phyloP scores from a whole-genome alignment of 1,140 invertebrate genomes.

The Neodiprion fabricii region DNA sequence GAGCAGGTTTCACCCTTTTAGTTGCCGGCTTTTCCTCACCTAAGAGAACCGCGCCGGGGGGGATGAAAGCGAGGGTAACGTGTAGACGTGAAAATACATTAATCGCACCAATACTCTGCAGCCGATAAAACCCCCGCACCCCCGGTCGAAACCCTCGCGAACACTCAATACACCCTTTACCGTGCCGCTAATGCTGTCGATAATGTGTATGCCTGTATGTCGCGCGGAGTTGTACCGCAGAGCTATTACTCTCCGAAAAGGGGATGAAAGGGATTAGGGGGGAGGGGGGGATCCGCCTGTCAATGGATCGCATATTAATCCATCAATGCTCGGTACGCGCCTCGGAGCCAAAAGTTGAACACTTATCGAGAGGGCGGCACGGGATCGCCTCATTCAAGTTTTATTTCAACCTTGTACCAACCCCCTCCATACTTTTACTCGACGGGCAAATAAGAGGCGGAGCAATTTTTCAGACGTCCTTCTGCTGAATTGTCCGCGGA shows the following conservation, averaged over 20 bases:
- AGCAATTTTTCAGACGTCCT: background rate
- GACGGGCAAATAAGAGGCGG: background rate
- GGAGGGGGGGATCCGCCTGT: background rate
- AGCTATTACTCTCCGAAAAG: background rate
- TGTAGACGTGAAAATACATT: conserved; percentile 5
- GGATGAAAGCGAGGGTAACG: conserved; percentile 6
- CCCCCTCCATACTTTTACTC: background rate
- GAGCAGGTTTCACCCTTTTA: conserved; percentile 11
- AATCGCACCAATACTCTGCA: conserved; percentile 17
- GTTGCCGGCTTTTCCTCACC: background rate
- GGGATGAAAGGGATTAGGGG: background rate
- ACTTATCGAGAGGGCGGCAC: background rate
- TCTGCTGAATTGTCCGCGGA: background rate
- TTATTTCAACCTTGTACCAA: background rate
- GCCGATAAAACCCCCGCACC: conserved; percentile 8
- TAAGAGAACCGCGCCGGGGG: background rate
- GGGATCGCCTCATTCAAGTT: background rate
- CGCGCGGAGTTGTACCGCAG: conserved; percentile 1
- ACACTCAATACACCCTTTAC: conserved; percentile 14
- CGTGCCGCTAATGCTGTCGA: conserved; percentile 20
- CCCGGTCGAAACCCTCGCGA: background rate
- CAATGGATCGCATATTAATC: conserved; percentile 12
- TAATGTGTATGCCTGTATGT: conserved; percentile 10
- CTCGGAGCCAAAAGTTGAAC: background rate
- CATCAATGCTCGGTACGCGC: background rate